phyloP scores from a whole-genome alignment of 2,888 invertebrate species.

The Drosophila seclusa region DNA sequence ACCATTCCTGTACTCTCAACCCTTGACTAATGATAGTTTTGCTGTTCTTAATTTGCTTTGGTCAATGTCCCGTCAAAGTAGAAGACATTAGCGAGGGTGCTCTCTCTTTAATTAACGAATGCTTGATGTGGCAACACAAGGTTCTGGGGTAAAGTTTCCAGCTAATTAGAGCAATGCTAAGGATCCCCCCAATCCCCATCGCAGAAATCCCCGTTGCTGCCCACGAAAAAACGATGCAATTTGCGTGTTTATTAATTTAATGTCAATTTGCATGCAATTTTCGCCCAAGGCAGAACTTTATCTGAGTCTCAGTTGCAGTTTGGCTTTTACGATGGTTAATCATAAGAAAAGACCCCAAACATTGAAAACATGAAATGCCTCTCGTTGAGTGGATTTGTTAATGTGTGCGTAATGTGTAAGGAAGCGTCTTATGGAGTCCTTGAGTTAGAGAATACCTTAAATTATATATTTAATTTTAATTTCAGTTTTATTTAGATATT shows the following conservation, averaged over 20 bases:
- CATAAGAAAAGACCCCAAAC: background rate
- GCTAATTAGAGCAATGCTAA: slow-evolving; percentile 61
- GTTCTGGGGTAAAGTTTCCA: slow-evolving; percentile 60
- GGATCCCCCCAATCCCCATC: background rate
- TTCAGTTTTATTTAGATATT: no score
- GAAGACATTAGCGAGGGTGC: slow-evolving; percentile 37
- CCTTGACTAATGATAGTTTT: background rate
- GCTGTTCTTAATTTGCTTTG: slow-evolving; percentile 8
- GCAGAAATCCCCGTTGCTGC: background rate
- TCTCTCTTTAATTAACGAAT: slow-evolving; percentile 69
- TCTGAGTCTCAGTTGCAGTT: slow-evolving; percentile 33
- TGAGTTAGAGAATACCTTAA: background rate
- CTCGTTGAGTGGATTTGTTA: no score
- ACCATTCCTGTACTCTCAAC: background rate
- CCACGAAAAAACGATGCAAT: slow-evolving; percentile 55
- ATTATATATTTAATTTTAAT: background rate
- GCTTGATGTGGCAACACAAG: slow-evolving; percentile 40
- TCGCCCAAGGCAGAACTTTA: slow-evolving; percentile 64
- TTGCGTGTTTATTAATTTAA: slow-evolving; percentile 77
- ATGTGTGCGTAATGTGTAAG: background rate
- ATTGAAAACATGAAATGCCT: no score
- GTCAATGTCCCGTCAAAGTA: slow-evolving; percentile 47
- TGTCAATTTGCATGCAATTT: slow-evolving; percentile 79
- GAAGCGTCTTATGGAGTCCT: background rate
- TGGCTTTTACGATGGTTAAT: slow-evolving; percentile 57